Conservation (phyloP, 30 jellyfish, hydroid and myxozoan genomes). For the Aurelia coerulea region DNA sequence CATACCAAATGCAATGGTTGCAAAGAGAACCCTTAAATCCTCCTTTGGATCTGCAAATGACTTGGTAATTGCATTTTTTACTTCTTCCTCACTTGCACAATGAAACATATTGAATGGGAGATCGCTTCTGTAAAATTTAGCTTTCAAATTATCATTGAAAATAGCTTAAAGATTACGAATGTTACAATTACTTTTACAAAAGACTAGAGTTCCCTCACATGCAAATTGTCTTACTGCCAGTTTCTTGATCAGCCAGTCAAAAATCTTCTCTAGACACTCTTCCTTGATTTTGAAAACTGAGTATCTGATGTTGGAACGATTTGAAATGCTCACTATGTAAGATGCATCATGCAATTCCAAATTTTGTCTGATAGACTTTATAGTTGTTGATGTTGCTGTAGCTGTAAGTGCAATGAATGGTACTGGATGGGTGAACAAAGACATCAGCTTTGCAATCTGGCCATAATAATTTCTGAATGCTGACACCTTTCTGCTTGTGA, state of each 20-base stretch:
- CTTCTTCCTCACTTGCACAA: slow-evolving; percentile 37
- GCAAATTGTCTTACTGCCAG: slow-evolving; percentile 17
- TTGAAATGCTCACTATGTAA: slow-evolving; percentile 28
- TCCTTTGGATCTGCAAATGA: slow-evolving; percentile 13
- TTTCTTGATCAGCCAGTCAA: slow-evolving; percentile 43
- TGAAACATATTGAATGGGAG: slow-evolving; percentile 31
- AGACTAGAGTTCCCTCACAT: slow-evolving; percentile 31
- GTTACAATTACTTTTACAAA: slow-evolving; percentile 17
- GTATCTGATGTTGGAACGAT: slow-evolving; percentile 37
- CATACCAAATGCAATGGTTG: no score
- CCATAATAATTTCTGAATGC: slow-evolving; percentile 39
- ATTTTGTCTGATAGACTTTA: slow-evolving; percentile 32
- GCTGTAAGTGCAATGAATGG: slow-evolving; percentile 44
- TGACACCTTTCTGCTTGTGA: slow-evolving; percentile 19
- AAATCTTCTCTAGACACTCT: slow-evolving; percentile 30
- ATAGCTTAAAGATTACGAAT: slow-evolving; percentile 23
- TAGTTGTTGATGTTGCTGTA: slow-evolving; percentile 42
- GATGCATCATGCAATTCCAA: slow-evolving; percentile 30
- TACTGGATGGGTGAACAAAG: slow-evolving; percentile 34
- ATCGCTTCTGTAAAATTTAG: slow-evolving; percentile 22
- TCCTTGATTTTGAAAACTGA: slow-evolving; percentile 36
- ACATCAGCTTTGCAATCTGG: slow-evolving; percentile 48
- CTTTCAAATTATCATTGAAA: slow-evolving; percentile 25
- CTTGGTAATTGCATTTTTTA: slow-evolving; percentile 28
- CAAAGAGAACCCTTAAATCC: no score